phyloP scores from a whole-genome alignment of 2,888 invertebrate genomes.

The Tipula confusa region DNA sequence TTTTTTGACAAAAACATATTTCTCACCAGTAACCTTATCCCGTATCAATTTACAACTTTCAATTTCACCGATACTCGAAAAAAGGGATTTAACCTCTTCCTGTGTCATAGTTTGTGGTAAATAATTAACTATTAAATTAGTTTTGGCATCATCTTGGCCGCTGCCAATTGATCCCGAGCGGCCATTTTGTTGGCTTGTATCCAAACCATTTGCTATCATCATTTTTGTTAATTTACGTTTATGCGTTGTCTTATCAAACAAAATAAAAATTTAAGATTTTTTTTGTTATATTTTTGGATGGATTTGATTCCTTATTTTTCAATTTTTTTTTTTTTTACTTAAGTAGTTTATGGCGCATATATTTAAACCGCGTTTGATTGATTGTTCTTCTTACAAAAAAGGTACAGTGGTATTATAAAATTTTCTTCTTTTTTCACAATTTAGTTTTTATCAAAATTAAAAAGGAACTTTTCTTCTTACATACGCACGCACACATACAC shows the following conservation, averaged over 20 bases:
- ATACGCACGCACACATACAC: not conserved
- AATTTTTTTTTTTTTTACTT: not conserved
- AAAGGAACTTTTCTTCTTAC: constrained; percentile 16
- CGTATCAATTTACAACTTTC: constrained; percentile 92
- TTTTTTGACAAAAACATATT: constrained; percentile 26
- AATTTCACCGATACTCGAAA: constrained; percentile 88
- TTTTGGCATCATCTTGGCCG: constrained; percentile 52
- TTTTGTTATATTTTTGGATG: constrained; percentile 25
- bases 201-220: constrained; percentile 42
- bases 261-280: not conserved
- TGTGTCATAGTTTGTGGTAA: constrained; percentile 89
- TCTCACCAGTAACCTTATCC: constrained; percentile 83
- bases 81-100: constrained; percentile 85
- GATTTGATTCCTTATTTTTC: not conserved
- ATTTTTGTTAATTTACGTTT: constrained; percentile 30
- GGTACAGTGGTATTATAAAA: constrained; percentile 25
- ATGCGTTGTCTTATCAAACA: not conserved
- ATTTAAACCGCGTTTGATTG: not conserved
- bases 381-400: constrained; percentile 20
- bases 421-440: not conserved
- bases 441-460: not conserved
- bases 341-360: not conserved
- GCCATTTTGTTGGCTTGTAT: constrained; percentile 41
- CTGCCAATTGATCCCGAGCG: constrained; percentile 41
- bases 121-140: constrained; percentile 88